phyloP scores from a whole-genome alignment of 2,113 vertebrate species.

The Carlito syrichta region DNA sequence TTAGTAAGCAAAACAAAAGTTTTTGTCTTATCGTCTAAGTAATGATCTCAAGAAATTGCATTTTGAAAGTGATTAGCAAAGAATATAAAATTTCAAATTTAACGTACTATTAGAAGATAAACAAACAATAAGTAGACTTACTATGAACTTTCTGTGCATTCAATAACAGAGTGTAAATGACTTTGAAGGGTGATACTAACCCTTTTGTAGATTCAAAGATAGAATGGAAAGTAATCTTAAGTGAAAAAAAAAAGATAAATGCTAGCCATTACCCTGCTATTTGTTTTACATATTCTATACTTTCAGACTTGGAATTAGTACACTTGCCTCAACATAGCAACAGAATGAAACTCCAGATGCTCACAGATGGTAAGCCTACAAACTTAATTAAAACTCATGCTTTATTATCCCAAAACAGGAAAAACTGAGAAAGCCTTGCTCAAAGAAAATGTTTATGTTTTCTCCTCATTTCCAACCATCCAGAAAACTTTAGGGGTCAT shows the following conservation, averaged over 20 bases:
- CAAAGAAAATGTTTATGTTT: slow-evolving; percentile 68
- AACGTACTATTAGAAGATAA: background rate
- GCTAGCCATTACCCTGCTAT: background rate
- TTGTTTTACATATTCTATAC: background rate
- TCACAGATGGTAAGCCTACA: slow-evolving; percentile 69
- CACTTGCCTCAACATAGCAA: background rate
- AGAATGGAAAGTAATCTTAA: background rate
- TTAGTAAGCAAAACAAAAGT: background rate
- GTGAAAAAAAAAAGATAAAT: background rate
- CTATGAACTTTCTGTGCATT: background rate
- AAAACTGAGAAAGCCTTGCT: slow-evolving; percentile 55
- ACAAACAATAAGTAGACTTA: background rate
- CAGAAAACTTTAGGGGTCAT: slow-evolving; percentile 56
- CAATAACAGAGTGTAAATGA: background rate
- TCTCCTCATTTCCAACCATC: slow-evolving; percentile 46
- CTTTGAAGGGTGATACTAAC: background rate
- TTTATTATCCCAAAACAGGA: slow-evolving; percentile 64
- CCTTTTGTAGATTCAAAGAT: background rate
- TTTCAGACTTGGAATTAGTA: slow-evolving; percentile 2
- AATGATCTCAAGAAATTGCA: background rate
- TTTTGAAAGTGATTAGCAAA: background rate
- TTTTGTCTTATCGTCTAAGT: background rate
- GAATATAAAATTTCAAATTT: background rate
- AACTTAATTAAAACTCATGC: slow-evolving; percentile 75
- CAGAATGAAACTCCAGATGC: slow-evolving; percentile 72